A percentile compares a stretch with the other conserved stretches of the same genome.
phyloP scores from a whole-genome alignment of 2,797 vertebrate genomes.

The Clarias laeviceps region DNA sequence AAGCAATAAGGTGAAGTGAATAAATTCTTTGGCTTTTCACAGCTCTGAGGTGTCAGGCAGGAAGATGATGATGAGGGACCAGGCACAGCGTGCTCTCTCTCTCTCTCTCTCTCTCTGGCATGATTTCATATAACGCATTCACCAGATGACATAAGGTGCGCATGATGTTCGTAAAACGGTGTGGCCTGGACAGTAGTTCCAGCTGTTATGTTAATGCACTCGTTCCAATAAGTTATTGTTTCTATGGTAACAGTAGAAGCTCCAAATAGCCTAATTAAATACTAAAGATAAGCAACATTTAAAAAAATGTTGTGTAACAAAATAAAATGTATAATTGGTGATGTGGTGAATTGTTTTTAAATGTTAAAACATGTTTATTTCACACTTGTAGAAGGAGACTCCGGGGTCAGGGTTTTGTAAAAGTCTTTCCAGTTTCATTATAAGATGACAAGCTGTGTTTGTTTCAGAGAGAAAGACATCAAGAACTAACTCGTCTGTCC shows the following conservation, averaged over 20 bases:
- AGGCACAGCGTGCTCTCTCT: background rate
- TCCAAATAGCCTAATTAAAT: background rate
- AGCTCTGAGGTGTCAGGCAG: conserved; percentile 31
- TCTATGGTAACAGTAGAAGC: background rate
- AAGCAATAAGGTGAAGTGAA: conserved; percentile 65
- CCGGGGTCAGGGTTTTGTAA: background rate
- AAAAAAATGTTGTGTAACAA: background rate
- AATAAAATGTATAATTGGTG: background rate
- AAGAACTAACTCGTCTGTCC: background rate
- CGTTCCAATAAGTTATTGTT: background rate
- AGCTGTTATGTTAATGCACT: background rate
- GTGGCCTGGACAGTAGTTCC: background rate
- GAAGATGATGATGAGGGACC: conserved; percentile 4
- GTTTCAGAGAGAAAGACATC: background rate
- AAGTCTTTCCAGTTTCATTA: background rate
- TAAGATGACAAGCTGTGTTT: background rate
- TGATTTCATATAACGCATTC: background rate
- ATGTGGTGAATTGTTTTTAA: background rate
- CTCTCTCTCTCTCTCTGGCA: background rate
- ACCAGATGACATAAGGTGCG: background rate
- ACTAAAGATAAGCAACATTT: background rate
- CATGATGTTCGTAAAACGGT: background rate
- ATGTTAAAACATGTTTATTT: background rate
- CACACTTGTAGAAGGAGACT: background rate
- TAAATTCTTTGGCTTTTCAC: conserved; percentile 58